phyloP scores from a whole-genome alignment of 2,113 vertebrate genomes.

The Nyctereutes procyonoides region DNA sequence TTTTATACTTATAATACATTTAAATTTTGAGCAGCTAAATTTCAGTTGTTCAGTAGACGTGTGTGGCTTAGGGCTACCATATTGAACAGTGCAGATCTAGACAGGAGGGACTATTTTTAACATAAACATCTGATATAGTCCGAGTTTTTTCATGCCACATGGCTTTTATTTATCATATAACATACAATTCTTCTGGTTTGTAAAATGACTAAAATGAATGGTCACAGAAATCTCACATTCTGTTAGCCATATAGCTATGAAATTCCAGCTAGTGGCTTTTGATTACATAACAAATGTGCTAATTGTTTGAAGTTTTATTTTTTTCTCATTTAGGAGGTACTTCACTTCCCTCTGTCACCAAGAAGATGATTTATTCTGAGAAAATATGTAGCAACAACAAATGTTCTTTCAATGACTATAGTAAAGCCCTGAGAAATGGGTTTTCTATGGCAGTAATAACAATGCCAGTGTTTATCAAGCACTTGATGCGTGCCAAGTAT shows the following conservation, averaged over 20 bases:
- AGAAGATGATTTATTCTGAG: slow-evolving; percentile 51
- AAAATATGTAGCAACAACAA: slow-evolving; percentile 44
- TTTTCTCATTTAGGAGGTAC: background rate
- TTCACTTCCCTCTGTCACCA: slow-evolving; percentile 42
- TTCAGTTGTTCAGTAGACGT: background rate
- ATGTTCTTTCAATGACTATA: background rate
- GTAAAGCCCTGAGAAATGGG: background rate
- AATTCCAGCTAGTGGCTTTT: slow-evolving; percentile 9
- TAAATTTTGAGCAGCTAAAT: background rate
- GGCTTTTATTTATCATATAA: background rate
- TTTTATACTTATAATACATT: background rate
- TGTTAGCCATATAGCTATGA: background rate
- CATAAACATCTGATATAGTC: background rate
- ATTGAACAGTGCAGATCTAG: background rate
- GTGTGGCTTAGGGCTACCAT: background rate
- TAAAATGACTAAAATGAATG: slow-evolving; percentile 45
- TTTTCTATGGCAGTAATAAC: background rate
- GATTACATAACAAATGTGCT: slow-evolving; percentile 51
- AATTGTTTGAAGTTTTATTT: slow-evolving; percentile 39
- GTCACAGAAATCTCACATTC: background rate
- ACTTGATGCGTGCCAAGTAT: background rate
- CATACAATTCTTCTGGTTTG: background rate
- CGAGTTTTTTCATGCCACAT: background rate
- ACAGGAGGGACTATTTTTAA: background rate
- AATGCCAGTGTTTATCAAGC: background rate